These are phyloP conservation scores for Pogoniulus pusillus DNA, from an alignment of 2,797 vertebrate genomes.

Conservation along the genomic window DNA sequence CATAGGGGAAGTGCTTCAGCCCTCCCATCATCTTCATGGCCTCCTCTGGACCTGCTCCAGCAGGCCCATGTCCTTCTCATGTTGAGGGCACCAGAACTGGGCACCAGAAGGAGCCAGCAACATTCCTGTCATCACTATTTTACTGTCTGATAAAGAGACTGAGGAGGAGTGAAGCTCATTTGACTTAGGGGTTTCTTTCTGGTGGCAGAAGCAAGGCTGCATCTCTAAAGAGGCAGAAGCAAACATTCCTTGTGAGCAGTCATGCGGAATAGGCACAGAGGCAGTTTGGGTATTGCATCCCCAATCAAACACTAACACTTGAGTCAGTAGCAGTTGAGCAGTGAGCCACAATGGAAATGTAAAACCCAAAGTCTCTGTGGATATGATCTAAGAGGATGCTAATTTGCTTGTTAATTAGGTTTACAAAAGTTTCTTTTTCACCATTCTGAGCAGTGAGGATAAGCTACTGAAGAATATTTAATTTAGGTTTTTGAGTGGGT, in stretches of 20 bases:
- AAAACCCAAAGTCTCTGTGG: conserved; percentile 12
- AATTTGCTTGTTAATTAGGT: conserved; percentile 34
- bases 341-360: background rate
- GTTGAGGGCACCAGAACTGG: background rate
- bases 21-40: too few relatives aligned
- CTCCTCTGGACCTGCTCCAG: too few relatives aligned
- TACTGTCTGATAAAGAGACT: background rate
- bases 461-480: background rate
- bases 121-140: background rate
- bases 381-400: conserved; percentile 13
- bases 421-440: conserved; percentile 37
- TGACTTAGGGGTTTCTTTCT: background rate
- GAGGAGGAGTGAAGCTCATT: background rate
- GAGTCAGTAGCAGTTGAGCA: conserved; percentile 6
- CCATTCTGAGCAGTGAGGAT: background rate
- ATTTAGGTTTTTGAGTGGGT: conserved; percentile 23
- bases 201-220: background rate
- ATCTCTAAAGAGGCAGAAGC: background rate
- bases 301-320: background rate
- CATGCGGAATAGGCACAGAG: background rate
- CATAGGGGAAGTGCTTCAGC: too few relatives aligned
- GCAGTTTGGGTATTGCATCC: background rate
- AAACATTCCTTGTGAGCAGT: background rate
- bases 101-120: background rate
- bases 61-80: too few relatives aligned